A percentile compares a stretch with the other conserved stretches of the same genome.
Conservation (phyloP, 2,888 invertebrate genomes). For the Bembecia ichneumoniformis region DNA sequence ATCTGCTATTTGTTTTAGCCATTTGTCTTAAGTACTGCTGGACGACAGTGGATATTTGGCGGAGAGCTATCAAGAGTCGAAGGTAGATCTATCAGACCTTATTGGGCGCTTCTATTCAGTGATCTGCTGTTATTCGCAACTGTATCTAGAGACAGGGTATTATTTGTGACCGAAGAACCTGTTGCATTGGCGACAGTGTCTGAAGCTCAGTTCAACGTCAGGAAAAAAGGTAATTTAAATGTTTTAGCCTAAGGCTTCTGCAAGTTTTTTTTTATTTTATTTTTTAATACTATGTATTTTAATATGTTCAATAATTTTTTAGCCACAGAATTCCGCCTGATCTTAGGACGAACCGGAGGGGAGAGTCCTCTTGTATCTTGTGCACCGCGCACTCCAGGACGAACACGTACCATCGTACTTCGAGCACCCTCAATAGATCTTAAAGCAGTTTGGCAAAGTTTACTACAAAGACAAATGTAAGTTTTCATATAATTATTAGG, state of each 20-base stretch:
- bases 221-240: constrained; percentile 78
- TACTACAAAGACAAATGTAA: constrained; percentile 90
- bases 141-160: constrained; percentile 86
- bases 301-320: constrained; percentile 13
- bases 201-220: constrained; percentile 87
- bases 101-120: constrained; percentile 88
- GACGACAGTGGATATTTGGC: constrained; percentile 91
- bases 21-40: constrained; percentile 85
- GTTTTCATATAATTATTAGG: constrained; percentile 26
- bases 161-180: constrained; percentile 91
- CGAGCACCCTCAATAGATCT: constrained; percentile 87
- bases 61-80: constrained; percentile 88
- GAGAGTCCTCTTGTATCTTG: constrained; percentile 83
- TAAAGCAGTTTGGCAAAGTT: constrained; percentile 92
- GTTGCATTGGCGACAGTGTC: constrained; percentile 83
- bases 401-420: constrained; percentile 79
- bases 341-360: constrained; percentile 79
- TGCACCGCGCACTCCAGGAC: constrained; percentile 78
- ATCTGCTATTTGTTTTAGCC: constrained; percentile 64
- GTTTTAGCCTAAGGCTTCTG: too few species aligned
- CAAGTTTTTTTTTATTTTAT: constrained; percentile 8
- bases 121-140: constrained; percentile 89
- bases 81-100: constrained; percentile 84
- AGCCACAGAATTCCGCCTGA: constrained; percentile 90
- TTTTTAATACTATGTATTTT: too few species aligned